A percentile compares a stretch with the other conserved stretches of the same genome.
Conservation (phyloP, 2,797 vertebrate genomes). For the Ceryle rudis region DNA sequence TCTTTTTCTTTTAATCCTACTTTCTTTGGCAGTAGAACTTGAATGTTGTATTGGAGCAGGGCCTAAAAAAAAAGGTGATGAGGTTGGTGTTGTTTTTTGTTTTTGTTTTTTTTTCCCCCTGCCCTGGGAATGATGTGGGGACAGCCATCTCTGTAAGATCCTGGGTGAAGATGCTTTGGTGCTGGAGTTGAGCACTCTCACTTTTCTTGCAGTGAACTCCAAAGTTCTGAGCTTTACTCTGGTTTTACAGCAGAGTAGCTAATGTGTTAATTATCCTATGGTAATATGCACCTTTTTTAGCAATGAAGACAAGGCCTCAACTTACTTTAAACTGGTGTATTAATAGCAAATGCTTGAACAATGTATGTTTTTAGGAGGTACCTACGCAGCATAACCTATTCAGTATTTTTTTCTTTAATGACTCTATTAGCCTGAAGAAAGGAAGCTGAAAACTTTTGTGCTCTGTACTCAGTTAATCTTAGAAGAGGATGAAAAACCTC, state of each 20-base stretch:
- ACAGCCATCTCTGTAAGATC: rapidly evolving
- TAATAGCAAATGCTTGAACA: slow-evolving; percentile 31
- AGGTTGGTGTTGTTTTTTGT: no score
- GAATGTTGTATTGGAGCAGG: background rate
- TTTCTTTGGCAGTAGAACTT: background rate
- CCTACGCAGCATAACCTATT: slow-evolving; percentile 18
- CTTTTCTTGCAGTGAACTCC: background rate
- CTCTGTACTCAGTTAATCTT: background rate
- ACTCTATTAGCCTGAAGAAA: background rate
- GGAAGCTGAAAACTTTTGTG: background rate
- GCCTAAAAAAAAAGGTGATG: background rate
- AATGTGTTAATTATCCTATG: background rate
- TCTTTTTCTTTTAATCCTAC: no score
- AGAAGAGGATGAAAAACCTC: background rate
- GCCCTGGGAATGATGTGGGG: rapidly evolving
- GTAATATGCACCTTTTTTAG: slow-evolving; percentile 8
- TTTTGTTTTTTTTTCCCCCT: background rate
- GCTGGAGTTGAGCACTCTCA: rapidly evolving
- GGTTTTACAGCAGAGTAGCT: background rate
- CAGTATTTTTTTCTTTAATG: background rate
- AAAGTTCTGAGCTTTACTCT: background rate
- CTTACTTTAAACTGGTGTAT: background rate
- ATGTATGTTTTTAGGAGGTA: background rate
- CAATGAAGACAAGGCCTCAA: slow-evolving; percentile 10
- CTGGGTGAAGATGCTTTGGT: background rate